phyloP scores from a whole-genome alignment of 2,113 vertebrate species.

The Typhlomys cinereus region DNA sequence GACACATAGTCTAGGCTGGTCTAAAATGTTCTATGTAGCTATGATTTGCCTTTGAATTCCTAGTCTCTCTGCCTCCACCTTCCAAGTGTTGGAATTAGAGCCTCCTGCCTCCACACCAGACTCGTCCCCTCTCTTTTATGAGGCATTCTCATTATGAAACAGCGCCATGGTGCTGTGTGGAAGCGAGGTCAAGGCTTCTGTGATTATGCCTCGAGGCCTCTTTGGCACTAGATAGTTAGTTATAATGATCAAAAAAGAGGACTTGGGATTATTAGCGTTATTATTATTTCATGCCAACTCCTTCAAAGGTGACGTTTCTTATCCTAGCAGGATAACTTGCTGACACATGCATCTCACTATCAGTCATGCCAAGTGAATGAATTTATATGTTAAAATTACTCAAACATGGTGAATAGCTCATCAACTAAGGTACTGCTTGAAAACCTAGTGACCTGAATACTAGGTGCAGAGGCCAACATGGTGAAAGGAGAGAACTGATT shows the following conservation, averaged over 20 bases:
- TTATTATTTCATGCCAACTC: neutral
- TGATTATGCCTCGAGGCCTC: neutral
- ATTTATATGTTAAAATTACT: neutral
- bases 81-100: neutral
- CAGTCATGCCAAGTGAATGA: neutral
- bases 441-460: no score
- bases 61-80: no score
- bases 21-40: neutral
- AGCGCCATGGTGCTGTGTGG: neutral
- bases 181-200: no score
- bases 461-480: no score
- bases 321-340: neutral
- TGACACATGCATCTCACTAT: neutral
- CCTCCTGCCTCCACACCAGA: no score
- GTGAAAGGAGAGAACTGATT: no score
- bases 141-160: neutral
- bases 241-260: neutral
- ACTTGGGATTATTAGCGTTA: neutral
- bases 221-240: neutral
- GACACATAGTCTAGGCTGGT: neutral
- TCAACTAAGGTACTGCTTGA: no score
- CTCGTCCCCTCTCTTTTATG: neutral
- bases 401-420: no score
- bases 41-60: neutral
- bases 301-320: neutral